These are phyloP conservation scores for Calliphora vomitoria DNA, from an alignment of 2,888 invertebrate species.

Conservation along the genomic window DNA sequence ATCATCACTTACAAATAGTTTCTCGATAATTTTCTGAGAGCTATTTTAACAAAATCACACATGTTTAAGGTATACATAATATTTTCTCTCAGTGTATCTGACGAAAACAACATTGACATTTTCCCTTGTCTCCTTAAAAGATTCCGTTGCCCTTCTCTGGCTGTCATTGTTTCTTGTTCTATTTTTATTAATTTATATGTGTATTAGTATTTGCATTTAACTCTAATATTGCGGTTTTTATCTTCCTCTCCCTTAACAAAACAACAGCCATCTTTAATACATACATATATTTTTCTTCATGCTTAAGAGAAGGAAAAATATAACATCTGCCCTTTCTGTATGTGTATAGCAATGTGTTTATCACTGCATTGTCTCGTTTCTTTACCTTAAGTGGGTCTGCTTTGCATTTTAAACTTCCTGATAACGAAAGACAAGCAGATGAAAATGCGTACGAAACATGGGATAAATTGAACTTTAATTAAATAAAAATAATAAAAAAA, in stretches of 20 bases:
- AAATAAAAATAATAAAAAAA: background rate
- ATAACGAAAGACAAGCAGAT: conserved; percentile 25
- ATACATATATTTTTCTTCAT: background rate
- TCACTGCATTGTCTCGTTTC: conserved; percentile 14
- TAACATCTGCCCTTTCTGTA: conserved; percentile 34
- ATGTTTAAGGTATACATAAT: no score
- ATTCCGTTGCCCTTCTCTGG: background rate
- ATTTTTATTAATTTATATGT: conserved; percentile 4
- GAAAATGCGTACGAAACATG: conserved; percentile 28
- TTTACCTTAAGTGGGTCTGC: conserved; percentile 43
- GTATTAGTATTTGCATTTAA: conserved; percentile 1
- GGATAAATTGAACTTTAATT: conserved; percentile 43
- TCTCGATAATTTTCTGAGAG: no score
- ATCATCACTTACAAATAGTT: no score
- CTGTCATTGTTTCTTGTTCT: background rate
- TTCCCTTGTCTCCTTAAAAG: background rate
- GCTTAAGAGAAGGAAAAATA: background rate
- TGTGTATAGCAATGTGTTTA: conserved; percentile 10
- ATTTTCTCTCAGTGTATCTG: no score
- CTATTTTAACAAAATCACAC: no score
- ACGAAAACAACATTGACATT: background rate
- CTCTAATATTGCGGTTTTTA: background rate
- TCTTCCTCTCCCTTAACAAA: background rate
- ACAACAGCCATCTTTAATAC: background rate
- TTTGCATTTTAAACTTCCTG: conserved; percentile 57